Percentiles rank a stretch among this genome's conserved stretches.
phyloP scores from a whole-genome alignment of 2,888 invertebrate genomes.

The Erebia ligea region DNA sequence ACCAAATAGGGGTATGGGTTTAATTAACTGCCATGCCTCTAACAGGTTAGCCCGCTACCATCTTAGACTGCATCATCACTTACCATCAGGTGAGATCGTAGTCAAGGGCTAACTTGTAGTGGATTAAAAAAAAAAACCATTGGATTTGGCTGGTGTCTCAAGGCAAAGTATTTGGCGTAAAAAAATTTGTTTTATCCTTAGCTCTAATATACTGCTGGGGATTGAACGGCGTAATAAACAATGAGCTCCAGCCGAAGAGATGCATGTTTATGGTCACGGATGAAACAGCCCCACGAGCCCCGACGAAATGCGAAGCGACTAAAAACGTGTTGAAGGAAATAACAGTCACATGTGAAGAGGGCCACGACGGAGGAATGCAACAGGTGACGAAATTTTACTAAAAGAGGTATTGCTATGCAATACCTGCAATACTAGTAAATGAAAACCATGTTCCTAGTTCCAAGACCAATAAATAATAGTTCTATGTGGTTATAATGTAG shows the following conservation, averaged over 20 bases:
- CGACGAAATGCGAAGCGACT: conserved; percentile 58
- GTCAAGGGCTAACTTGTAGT: too few species aligned
- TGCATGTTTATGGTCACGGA: conserved; percentile 70
- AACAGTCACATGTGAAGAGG: conserved; percentile 61
- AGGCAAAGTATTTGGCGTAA: background rate
- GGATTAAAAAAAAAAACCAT: too few species aligned
- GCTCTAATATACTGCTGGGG: conserved; percentile 72
- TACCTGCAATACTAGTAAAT: too few species aligned
- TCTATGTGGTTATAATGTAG: too few species aligned
- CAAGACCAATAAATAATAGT: too few species aligned
- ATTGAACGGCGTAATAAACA: conserved; percentile 59
- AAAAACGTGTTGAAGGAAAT: conserved; percentile 56
- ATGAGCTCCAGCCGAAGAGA: conserved; percentile 53
- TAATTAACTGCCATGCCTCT: too few species aligned
- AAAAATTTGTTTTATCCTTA: conserved; percentile 26
- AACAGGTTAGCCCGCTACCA: too few species aligned
- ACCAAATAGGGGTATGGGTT: too few species aligned
- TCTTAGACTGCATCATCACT: too few species aligned
- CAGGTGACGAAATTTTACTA: conserved; percentile 54
- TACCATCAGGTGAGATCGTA: too few species aligned
- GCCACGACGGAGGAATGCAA: conserved; percentile 69
- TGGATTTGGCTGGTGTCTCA: too few species aligned
- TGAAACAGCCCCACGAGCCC: conserved; percentile 69
- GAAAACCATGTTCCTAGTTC: too few species aligned
- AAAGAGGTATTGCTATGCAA: background rate